Percentiles rank a stretch among this genome's conserved stretches.
Evolutionary conservation across 2,797 vertebrate species (phyloP).

Genomic region (Microctenopoma steveboyesi): DNA sequence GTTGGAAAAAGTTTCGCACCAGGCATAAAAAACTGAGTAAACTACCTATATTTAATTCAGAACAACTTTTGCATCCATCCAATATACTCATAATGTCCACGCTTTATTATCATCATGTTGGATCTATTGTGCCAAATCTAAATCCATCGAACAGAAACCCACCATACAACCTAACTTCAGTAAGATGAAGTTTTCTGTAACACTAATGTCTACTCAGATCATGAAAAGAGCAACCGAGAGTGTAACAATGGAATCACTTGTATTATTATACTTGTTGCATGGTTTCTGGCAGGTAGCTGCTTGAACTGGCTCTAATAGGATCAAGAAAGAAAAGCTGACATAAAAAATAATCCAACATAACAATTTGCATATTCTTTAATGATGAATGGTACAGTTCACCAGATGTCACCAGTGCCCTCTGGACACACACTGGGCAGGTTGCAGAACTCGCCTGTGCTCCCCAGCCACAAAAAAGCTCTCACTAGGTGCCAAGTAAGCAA

Average conservation of each 20-base stretch:
- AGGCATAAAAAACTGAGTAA: not conserved
- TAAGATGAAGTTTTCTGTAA: constrained; percentile 22
- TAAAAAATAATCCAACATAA: constrained; percentile 77
- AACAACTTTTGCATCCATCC: constrained; percentile 15
- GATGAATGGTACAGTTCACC: constrained; percentile 78
- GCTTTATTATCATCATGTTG: constrained; percentile 10
- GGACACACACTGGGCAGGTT: constrained; percentile 58
- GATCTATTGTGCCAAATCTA: constrained; percentile 17
- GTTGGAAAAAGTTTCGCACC: not conserved
- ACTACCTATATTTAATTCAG: constrained; percentile 15
- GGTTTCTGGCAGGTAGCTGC: constrained; percentile 67
- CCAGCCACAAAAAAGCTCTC: constrained; percentile 62
- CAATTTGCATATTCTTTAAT: constrained; percentile 79
- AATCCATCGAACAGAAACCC: constrained; percentile 17
- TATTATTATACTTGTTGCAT: constrained; percentile 65
- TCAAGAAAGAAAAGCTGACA: constrained; percentile 77
- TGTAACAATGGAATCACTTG: constrained; percentile 72
- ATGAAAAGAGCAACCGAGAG: constrained; percentile 30
- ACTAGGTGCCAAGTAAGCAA: constrained; percentile 68
- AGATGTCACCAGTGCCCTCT: constrained; percentile 74
- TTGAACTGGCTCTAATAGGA: constrained; percentile 72
- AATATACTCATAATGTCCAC: constrained; percentile 6
- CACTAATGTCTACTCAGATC: constrained; percentile 45
- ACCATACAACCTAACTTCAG: not conserved
- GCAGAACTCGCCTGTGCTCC: constrained; percentile 49